Conservation (phyloP, 2,888 invertebrate genomes). For the Smittia aterrima region DNA sequence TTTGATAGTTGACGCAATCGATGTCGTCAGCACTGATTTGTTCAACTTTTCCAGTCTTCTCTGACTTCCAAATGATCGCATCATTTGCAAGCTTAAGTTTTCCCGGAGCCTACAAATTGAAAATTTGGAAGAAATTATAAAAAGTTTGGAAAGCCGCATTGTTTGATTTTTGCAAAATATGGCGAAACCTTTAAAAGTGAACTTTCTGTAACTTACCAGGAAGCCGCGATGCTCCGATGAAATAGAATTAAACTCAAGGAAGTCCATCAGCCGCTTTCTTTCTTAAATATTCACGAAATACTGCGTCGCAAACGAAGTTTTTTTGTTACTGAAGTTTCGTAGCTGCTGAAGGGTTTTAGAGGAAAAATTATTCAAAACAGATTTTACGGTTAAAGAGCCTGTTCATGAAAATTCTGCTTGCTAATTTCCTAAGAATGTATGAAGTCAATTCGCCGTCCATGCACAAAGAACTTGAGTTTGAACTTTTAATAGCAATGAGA, state of each 20-base stretch:
- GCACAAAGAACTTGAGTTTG: no score
- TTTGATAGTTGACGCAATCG: conserved; percentile 87
- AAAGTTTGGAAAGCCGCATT: neutral
- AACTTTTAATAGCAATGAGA: no score
- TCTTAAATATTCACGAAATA: neutral
- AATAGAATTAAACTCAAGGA: conserved; percentile 84
- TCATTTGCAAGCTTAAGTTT: conserved; percentile 89
- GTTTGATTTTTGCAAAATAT: no score
- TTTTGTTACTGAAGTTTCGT: no score
- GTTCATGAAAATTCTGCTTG: no score
- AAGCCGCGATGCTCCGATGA: conserved; percentile 80
- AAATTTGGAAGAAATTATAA: neutral
- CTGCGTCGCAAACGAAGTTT: no score
- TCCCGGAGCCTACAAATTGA: conserved; percentile 73
- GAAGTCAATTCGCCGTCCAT: no score
- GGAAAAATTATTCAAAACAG: no score
- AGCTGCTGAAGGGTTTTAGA: no score
- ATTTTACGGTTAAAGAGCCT: no score
- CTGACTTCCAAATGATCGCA: conserved; percentile 89
- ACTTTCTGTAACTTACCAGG: conserved; percentile 64
- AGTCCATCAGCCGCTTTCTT: conserved; percentile 61
- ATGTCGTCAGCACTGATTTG: conserved; percentile 82
- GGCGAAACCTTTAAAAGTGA: no score
- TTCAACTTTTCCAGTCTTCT: conserved; percentile 94
- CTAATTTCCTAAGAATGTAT: no score